Conservation (phyloP, 2,113 vertebrate species). For the Siniperca chuatsi region DNA sequence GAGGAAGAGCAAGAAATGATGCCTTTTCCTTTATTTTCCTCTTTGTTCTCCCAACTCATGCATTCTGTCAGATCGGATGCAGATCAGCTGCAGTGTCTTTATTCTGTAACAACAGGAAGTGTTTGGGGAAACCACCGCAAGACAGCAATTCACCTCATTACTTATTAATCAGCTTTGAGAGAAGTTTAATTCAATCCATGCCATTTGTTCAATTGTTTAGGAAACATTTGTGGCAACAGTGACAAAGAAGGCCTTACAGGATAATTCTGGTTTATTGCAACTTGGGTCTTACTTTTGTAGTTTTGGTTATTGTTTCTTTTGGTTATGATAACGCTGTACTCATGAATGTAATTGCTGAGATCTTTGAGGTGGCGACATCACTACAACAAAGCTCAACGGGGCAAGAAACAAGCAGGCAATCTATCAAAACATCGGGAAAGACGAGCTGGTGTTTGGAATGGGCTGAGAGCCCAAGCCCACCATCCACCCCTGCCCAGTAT, state of each 20-base stretch:
- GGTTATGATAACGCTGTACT: not conserved
- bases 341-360: not conserved
- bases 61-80: not conserved
- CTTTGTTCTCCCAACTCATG: not conserved
- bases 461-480: not conserved
- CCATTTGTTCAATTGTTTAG: not conserved
- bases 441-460: not conserved
- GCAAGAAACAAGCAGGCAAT: not conserved
- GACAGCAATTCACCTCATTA: not conserved
- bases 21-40: not conserved
- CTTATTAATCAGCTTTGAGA: not conserved
- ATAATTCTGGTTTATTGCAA: not conserved
- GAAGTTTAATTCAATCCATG: not conserved
- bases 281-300: not conserved
- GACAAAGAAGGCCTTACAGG: not conserved
- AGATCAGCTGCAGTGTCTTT: not conserved
- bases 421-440: not conserved
- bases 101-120: not conserved
- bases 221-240: not conserved
- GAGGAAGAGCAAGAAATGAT: not conserved
- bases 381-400: not conserved
- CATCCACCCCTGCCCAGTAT: not conserved
- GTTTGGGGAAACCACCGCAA: slow-evolving; percentile 3
- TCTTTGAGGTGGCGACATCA: not conserved
- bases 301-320: not conserved